These are phyloP conservation scores for Limnephilus marmoratus DNA, from an alignment of 2,888 invertebrate genomes.

Conservation along the genomic window DNA sequence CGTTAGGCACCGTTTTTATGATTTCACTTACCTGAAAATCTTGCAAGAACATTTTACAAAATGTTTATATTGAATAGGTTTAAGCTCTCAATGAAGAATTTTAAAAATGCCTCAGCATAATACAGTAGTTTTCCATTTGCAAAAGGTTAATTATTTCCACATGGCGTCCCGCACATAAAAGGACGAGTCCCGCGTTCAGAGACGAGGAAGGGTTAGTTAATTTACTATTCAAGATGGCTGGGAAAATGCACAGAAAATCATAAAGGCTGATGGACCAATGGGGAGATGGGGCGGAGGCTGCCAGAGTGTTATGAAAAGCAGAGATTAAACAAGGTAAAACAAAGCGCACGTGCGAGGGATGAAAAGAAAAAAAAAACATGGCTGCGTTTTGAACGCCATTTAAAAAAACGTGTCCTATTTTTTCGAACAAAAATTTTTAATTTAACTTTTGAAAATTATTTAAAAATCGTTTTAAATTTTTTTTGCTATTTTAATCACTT, in stretches of 20 bases:
- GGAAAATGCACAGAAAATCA: conserved; percentile 53
- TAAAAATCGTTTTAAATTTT: too few species aligned
- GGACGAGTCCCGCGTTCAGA: neutral
- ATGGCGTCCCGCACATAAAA: neutral
- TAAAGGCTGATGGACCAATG: conserved; percentile 56
- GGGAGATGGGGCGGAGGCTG: conserved; percentile 48
- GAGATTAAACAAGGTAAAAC: conserved; percentile 43
- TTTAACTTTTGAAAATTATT: too few species aligned
- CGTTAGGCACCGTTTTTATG: neutral
- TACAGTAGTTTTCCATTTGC: neutral
- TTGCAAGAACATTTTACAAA: neutral
- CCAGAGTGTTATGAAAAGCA: conserved; percentile 8
- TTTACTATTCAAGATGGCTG: conserved; percentile 65
- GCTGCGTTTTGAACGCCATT: neutral
- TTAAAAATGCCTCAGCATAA: neutral
- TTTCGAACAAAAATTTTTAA: neutral
- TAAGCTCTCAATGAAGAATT: neutral
- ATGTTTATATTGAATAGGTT: neutral
- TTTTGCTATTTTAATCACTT: too few species aligned
- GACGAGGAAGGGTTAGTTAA: conserved; percentile 55
- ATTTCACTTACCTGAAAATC: neutral
- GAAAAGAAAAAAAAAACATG: conserved; percentile 26
- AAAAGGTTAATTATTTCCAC: conserved; percentile 2
- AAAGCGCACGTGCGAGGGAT: neutral
- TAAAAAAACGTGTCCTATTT: neutral